These are phyloP conservation scores for Ophion obscuratus DNA, from an alignment of 2,888 invertebrate species.

Conservation along the genomic window DNA sequence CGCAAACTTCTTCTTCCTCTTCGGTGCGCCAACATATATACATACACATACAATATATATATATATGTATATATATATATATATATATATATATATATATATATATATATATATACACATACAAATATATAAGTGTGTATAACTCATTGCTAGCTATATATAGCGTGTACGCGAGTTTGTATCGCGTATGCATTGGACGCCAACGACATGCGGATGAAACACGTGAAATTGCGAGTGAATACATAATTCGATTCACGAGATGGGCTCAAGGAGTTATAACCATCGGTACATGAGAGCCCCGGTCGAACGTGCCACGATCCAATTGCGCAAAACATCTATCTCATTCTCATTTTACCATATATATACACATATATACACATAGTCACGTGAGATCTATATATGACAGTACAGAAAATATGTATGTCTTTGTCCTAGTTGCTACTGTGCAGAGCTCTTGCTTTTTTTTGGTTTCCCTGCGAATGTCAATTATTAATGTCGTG, in stretches of 20 bases:
- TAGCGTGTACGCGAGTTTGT: slow-evolving; percentile 25
- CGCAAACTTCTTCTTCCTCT: slow-evolving; percentile 45
- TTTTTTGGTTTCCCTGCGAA: slow-evolving; percentile 47
- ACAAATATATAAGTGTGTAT: slow-evolving; percentile 7
- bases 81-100: slow-evolving; percentile 20
- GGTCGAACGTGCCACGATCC: slow-evolving; percentile 65
- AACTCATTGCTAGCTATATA: slow-evolving; percentile 15
- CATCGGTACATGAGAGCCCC: slow-evolving; percentile 49
- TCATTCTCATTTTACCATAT: slow-evolving; percentile 48
- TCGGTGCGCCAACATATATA: slow-evolving; percentile 1
- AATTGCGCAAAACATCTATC: slow-evolving; percentile 64
- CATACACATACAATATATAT: not conserved
- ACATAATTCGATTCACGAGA: slow-evolving; percentile 66
- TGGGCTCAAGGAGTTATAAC: slow-evolving; percentile 57
- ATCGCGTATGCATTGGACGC: slow-evolving; percentile 57
- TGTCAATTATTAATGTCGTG: slow-evolving; percentile 67
- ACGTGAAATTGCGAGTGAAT: slow-evolving; percentile 68
- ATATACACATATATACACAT: slow-evolving; percentile 12
- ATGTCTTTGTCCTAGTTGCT: slow-evolving; percentile 43
- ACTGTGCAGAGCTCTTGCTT: slow-evolving; percentile 42
- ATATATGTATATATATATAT: not conserved
- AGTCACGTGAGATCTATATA: slow-evolving; percentile 6
- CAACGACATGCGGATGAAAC: slow-evolving; percentile 63
- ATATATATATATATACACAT: not conserved
- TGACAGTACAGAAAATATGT: slow-evolving; percentile 31